phyloP scores from a whole-genome alignment of 1,140 invertebrate species.

The Bemisia tabaci region DNA sequence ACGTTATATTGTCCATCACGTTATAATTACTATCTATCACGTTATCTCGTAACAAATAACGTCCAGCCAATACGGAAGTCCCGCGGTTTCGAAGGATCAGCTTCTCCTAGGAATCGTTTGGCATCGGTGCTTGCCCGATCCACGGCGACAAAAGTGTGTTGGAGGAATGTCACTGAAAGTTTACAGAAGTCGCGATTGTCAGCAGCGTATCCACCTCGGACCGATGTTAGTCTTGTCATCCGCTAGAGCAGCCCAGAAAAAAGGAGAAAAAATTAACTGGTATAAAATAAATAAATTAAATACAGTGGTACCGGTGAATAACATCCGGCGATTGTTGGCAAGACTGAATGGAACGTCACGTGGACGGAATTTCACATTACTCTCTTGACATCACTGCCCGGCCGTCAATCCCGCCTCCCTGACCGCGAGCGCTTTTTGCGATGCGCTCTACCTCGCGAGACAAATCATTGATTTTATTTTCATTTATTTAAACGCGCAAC shows the following conservation, averaged over 20 bases:
- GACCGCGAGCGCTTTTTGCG: no score
- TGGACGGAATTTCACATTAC: not conserved
- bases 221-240: not conserved
- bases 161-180: not conserved
- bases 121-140: no score
- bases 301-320: not conserved
- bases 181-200: not conserved
- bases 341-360: not conserved
- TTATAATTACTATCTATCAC: no score
- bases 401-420: no score
- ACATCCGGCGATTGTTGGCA: not conserved
- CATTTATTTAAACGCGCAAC: not conserved
- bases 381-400: not conserved
- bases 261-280: not conserved
- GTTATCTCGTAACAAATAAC: no score
- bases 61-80: no score
- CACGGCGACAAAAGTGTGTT: no score
- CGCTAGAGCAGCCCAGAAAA: not conserved
- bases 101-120: no score
- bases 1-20: no score
- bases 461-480: not conserved
- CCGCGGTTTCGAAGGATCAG: no score
- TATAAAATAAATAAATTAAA: not conserved
- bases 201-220: not conserved
- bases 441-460: no score